Conservation (phyloP, 2,797 vertebrate genomes). For the Spondyliosoma cantharus region DNA sequence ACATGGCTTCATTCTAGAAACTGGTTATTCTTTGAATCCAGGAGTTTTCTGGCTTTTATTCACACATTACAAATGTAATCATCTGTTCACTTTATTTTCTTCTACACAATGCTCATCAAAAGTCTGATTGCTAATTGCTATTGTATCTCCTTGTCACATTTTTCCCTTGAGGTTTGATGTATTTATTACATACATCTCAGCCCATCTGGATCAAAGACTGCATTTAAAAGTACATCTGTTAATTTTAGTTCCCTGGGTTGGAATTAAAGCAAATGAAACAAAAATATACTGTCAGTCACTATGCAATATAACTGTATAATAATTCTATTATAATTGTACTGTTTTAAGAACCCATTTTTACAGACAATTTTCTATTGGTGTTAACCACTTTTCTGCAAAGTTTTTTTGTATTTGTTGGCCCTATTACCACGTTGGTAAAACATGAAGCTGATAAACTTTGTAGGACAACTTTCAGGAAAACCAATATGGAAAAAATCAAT, state of each 20-base stretch:
- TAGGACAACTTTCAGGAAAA: too few relatives aligned
- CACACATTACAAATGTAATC: conserved; percentile 1
- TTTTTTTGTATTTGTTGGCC: too few relatives aligned
- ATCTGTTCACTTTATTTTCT: conserved; percentile 13
- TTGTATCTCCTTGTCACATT: conserved; percentile 3
- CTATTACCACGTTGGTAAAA: too few relatives aligned
- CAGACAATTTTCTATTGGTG: too few relatives aligned
- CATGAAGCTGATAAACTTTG: too few relatives aligned
- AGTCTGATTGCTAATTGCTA: conserved; percentile 2
- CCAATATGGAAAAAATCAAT: too few relatives aligned
- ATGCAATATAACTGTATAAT: neutral
- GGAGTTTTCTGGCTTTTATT: neutral
- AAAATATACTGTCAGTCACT: neutral
- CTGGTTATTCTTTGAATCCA: neutral
- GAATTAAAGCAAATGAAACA: neutral
- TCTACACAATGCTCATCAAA: conserved; percentile 4
- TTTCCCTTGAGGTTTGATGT: conserved; percentile 18
- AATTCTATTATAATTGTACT: too few relatives aligned
- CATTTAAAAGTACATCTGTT: conserved; percentile 8
- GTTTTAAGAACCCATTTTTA: too few relatives aligned
- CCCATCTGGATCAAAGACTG: conserved; percentile 17
- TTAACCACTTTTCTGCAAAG: too few relatives aligned
- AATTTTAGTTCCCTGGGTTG: conserved; percentile 9
- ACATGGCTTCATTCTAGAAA: neutral
- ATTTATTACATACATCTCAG: conserved; percentile 4